Evolutionary conservation across 2,113 vertebrate species (phyloP).

Genomic region (Chauna torquata): DNA sequence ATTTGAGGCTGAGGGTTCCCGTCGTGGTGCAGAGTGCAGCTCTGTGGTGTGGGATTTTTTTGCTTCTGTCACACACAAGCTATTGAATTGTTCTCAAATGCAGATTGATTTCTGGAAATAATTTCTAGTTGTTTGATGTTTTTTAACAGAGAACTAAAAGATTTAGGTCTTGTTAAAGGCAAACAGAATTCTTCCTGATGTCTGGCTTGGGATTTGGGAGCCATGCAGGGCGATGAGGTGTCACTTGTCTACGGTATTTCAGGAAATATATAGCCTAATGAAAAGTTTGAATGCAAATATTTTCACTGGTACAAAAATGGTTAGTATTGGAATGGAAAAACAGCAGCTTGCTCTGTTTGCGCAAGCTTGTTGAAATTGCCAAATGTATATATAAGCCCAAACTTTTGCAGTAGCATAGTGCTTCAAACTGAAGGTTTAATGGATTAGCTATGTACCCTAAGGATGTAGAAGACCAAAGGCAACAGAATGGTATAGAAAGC

Average conservation of each 20-base stretch:
- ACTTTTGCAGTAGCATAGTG: not conserved
- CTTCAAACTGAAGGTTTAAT: not conserved
- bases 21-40: accelerated
- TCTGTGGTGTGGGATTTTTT: not conserved
- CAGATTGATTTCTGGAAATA: not conserved
- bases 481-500: not conserved
- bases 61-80: not conserved
- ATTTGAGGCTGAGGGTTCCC: not conserved
- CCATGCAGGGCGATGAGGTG: not conserved
- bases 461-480: not conserved
- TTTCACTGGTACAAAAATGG: not conserved
- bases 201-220: not conserved
- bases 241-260: not conserved
- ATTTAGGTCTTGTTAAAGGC: not conserved
- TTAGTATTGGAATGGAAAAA: too few species aligned
- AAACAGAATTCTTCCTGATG: not conserved
- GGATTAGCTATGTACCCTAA: not conserved
- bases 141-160: not conserved
- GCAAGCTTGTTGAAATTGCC: too few species aligned
- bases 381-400: accelerated
- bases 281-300: not conserved
- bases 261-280: not conserved
- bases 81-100: not conserved
- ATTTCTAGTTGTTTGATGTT: not conserved
- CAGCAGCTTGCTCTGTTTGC: not conserved